These are phyloP conservation scores for Darevskia mixta DNA, from an alignment of 2,797 vertebrate species.

Conservation along the genomic window DNA sequence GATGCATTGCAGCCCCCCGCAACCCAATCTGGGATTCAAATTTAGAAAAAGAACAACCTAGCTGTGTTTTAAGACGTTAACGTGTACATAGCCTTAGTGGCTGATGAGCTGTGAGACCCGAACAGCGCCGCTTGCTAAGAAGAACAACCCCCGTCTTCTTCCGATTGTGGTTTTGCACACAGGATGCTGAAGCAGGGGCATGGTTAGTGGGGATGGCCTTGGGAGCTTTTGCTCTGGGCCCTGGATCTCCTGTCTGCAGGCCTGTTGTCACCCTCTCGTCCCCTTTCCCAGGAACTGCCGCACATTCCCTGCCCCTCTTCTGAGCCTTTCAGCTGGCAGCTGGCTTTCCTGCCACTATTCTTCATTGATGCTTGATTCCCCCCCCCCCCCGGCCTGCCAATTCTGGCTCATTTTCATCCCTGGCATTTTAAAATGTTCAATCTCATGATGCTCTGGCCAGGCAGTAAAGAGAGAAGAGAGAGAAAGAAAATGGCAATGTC, in stretches of 20 bases:
- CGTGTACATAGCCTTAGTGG: too few species aligned
- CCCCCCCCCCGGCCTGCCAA: too few species aligned
- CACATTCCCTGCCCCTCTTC: neutral
- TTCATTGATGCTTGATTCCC: neutral
- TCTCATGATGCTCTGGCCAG: neutral
- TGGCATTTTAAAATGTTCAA: neutral
- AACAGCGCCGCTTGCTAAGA: neutral
- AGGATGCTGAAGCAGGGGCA: neutral
- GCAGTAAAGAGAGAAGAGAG: neutral
- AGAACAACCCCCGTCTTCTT: too few species aligned
- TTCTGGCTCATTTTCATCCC: neutral
- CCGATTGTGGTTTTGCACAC: neutral
- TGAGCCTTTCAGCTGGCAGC: neutral
- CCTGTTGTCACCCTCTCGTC: neutral
- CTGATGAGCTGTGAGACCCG: neutral
- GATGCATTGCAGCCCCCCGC: too few species aligned
- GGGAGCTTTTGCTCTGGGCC: too few species aligned
- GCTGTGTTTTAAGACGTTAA: too few species aligned
- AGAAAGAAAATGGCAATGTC: neutral
- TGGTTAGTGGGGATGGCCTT: too few species aligned
- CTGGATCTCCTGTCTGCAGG: too few species aligned
- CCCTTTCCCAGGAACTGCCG: neutral
- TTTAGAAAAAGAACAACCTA: too few species aligned
- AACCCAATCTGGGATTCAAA: too few species aligned
- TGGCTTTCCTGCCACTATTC: neutral